phyloP scores from a whole-genome alignment of 2,113 vertebrate species.

The Sander vitreus region DNA sequence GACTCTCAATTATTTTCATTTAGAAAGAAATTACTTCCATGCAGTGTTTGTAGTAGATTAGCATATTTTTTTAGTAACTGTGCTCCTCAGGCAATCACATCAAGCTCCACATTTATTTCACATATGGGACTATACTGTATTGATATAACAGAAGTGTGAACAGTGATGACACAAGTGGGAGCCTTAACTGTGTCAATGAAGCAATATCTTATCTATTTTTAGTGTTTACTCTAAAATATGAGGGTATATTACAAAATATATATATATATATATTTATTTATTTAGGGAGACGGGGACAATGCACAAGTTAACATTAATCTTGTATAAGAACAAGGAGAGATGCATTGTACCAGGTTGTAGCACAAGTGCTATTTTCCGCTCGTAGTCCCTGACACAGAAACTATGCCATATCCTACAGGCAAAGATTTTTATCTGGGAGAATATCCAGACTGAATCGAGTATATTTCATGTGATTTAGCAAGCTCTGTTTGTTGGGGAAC shows the following conservation, averaged over 20 bases:
- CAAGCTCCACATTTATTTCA: slow-evolving; percentile 46
- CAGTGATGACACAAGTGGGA: slow-evolving; percentile 31
- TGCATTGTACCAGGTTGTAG: too few species aligned
- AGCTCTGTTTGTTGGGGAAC: slow-evolving; percentile 1
- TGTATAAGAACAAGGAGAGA: too few species aligned
- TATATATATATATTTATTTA: too few species aligned
- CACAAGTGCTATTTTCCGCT: too few species aligned
- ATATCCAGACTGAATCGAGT: not conserved
- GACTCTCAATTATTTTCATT: slow-evolving; percentile 47
- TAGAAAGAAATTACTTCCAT: slow-evolving; percentile 42
- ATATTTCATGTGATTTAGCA: slow-evolving; percentile 2
- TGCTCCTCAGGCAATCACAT: slow-evolving; percentile 48
- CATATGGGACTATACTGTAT: slow-evolving; percentile 38
- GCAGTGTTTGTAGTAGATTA: slow-evolving; percentile 46
- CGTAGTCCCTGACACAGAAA: too few species aligned
- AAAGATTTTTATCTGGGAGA: slow-evolving; percentile 8
- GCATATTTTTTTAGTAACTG: slow-evolving; percentile 67
- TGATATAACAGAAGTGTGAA: slow-evolving; percentile 33
- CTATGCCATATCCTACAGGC: slow-evolving; percentile 1
- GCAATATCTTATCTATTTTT: slow-evolving; percentile 31
- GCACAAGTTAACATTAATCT: too few species aligned
- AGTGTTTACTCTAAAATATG: slow-evolving; percentile 14
- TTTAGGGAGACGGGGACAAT: too few species aligned
- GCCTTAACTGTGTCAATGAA: slow-evolving; percentile 23
- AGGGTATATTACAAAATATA: not conserved